Evolutionary conservation across 2,797 vertebrate species (phyloP).

Genomic region (Ambastaia sidthimunki): DNA sequence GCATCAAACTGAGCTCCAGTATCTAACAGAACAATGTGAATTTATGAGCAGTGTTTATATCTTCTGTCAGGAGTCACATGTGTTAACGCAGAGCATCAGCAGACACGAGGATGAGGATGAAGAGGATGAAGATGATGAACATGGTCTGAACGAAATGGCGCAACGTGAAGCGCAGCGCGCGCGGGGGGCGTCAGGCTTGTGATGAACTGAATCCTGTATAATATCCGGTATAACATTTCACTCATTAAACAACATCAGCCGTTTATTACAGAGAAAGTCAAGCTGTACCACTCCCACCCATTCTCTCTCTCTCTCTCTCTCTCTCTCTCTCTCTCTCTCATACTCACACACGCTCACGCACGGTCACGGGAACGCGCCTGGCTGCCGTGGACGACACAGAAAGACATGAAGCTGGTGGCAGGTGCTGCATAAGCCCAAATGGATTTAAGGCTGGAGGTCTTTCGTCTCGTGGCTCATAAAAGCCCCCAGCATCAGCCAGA

Average conservation of each 20-base stretch:
- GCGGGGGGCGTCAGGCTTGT: constrained; percentile 52
- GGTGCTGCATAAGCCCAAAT: constrained; percentile 71
- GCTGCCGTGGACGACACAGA: constrained; percentile 71
- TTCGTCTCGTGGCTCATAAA: constrained; percentile 60
- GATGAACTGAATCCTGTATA: constrained; percentile 52
- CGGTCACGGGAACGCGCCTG: constrained; percentile 61
- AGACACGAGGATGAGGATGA: constrained; percentile 24
- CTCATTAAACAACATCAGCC: constrained; percentile 59
- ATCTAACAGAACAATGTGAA: neutral
- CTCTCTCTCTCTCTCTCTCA: constrained; percentile 33
- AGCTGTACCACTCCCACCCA: constrained; percentile 45
- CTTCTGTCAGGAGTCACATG: constrained; percentile 26
- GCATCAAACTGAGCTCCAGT: constrained; percentile 21
- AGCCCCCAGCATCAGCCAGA: constrained; percentile 57
- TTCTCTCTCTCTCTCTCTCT: constrained; percentile 30
- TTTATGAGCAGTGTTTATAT: too few relatives aligned
- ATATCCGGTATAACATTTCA: constrained; percentile 46
- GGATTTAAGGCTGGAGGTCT: constrained; percentile 71
- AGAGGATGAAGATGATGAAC: constrained; percentile 35
- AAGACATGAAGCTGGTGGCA: constrained; percentile 78
- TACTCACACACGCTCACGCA: constrained; percentile 44
- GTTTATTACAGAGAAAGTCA: constrained; percentile 59
- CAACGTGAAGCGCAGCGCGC: constrained; percentile 59
- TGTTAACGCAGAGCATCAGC: constrained; percentile 34
- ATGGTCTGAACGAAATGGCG: constrained; percentile 55